Base-by-base conservation (phyloP, 2,888 invertebrate species). In the Sphecodes monilicornis region DNA sequence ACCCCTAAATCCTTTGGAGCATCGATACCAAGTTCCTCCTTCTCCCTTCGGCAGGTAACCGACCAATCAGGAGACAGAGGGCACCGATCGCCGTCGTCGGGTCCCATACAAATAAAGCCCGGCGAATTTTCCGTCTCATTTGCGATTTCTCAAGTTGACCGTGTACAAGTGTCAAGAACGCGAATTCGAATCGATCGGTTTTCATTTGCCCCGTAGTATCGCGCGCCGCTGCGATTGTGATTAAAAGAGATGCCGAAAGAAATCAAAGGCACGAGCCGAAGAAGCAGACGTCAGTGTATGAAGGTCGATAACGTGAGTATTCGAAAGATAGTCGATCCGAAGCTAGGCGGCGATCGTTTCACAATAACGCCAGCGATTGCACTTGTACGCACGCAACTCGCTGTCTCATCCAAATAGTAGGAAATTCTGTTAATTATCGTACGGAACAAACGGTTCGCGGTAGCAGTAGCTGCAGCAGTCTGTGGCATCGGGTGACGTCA, bases 301-400 rank as follows among this genome's bases (percentile, higher is more conserved):
- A 36, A 66, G 4, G 22, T 13, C 16, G 41, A 79, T 60, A 79
- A 81, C 13, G 87, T 87, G 29, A 86, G 87, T 87, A 86, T 46
- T 41, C 11, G 22, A 64, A 71, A 60, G 29, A 68, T 16, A 41
- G 41, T 43, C 26, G 16, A 73, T 54, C n/a, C 39, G 32, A 46
- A n/a, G 6, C 41, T 4, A 32, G 32, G 26, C 32, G 8, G 32
- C 41, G 50, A 69, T 72, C 16, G 41, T 70, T 57, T 68, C 13
- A n/a, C 36, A n/a, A 71, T 36, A 66, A 22, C 36, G n/a, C 36
- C 13, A 36, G 8, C 50, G 60, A 74, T 50, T 60, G 50, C 41
- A 50, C 32, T 41, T 50, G 22, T 16, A 0, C 26, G 26, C 43
- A 26, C 22, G 13, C 1, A 36, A 46, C n/a, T 70, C 26, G 13